These are phyloP conservation scores for Trachelus tabidus DNA, from an alignment of 2,888 invertebrate genomes.

Conservation along the genomic window DNA sequence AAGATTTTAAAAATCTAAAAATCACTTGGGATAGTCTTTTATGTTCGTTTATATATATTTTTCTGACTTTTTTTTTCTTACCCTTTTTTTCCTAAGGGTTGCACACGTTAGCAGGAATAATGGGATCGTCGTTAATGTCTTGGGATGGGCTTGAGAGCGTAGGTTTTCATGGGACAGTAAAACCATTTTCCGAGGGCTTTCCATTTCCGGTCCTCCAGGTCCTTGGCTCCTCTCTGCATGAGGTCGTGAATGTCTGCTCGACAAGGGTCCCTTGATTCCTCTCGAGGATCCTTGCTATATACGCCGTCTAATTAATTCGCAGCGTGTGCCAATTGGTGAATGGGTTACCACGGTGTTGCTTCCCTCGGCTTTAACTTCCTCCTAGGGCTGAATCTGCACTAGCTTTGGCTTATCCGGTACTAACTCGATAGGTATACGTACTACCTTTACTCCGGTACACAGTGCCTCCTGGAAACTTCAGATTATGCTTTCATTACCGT, in stretches of 20 bases:
- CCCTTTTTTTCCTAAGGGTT: neutral
- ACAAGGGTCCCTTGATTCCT: constrained; percentile 38
- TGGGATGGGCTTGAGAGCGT: neutral
- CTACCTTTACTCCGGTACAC: neutral
- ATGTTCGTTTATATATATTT: neutral
- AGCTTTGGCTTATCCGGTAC: neutral
- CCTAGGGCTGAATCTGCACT: neutral
- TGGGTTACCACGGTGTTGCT: constrained; percentile 4
- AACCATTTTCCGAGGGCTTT: neutral
- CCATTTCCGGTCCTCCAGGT: neutral
- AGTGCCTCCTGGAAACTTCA: constrained; percentile 31
- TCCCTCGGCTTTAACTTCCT: neutral
- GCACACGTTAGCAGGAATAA: neutral
- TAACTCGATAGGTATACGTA: neutral
- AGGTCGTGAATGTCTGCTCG: constrained; percentile 31
- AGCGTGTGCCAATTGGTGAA: constrained; percentile 29
- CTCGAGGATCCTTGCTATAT: constrained; percentile 27
- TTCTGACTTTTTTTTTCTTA: neutral
- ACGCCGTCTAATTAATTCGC: constrained; percentile 33
- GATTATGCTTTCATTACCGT: constrained; percentile 41
- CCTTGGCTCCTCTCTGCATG: constrained; percentile 5
- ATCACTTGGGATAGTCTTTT: neutral
- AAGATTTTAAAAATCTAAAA: neutral
- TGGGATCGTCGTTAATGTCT: neutral
- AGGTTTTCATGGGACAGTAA: neutral